A percentile compares a stretch with the other conserved stretches of the same genome.
phyloP scores from a whole-genome alignment of 2,797 vertebrate species.

The Microchirus variegatus region DNA sequence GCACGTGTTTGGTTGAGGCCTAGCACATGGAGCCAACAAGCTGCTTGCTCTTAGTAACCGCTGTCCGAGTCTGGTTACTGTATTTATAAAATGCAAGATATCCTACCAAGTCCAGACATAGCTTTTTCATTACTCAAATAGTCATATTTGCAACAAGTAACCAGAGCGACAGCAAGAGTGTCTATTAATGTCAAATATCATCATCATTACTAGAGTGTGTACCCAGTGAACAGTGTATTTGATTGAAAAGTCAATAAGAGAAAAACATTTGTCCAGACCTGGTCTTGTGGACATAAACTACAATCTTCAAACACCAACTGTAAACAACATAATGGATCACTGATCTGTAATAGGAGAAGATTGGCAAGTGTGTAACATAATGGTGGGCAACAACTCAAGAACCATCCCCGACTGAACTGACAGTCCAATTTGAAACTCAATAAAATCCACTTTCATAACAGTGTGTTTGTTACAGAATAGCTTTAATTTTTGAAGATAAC shows the following conservation, averaged over 20 bases:
- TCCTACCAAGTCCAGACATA: constrained; percentile 37
- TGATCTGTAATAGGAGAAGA: no score
- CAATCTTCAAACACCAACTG: no score
- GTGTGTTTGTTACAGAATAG: no score
- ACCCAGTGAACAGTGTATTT: not conserved
- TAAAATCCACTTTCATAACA: no score
- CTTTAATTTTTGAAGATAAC: constrained; percentile 26
- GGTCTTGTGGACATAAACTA: not conserved
- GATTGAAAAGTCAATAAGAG: not conserved
- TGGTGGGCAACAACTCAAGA: no score
- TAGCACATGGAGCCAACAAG: constrained; percentile 30
- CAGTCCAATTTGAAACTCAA: no score
- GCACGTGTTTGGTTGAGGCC: constrained; percentile 46
- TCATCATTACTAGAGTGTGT: constrained; percentile 2
- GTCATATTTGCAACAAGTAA: constrained; percentile 19
- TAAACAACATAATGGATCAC: no score
- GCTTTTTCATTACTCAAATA: constrained; percentile 29
- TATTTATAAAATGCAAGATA: constrained; percentile 43
- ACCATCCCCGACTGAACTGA: no score
- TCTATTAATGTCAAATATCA: constrained; percentile 22
- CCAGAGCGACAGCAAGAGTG: constrained; percentile 22
- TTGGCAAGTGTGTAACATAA: no score
- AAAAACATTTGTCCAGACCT: not conserved
- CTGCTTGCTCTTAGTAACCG: constrained; percentile 45
- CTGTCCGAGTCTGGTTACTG: constrained; percentile 44